Evolutionary conservation across 2,797 vertebrate species (phyloP).

Genomic region (Peromyscus eremicus): DNA sequence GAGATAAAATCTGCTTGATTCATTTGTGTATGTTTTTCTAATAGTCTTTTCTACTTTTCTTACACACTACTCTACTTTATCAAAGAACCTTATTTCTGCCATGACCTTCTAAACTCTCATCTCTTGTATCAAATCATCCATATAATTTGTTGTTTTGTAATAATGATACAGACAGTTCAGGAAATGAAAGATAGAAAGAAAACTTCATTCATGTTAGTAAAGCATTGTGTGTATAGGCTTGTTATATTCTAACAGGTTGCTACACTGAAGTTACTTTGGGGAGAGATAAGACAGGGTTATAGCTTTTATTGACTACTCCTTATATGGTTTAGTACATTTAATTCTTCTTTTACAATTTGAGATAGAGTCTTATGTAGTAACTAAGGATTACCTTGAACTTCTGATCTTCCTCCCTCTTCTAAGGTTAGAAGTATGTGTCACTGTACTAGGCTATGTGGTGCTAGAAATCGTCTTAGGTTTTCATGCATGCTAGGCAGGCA

Average conservation of each 20-base stretch:
- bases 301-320: conserved; percentile 19
- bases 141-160: not conserved
- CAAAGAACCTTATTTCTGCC: not conserved
- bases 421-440: not conserved
- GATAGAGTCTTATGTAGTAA: not conserved
- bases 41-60: not conserved
- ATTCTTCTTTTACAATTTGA: not conserved
- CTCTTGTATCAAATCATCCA: not conserved
- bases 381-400: not conserved
- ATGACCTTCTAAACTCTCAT: not conserved
- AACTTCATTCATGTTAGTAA: conserved; percentile 31
- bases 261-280: not conserved
- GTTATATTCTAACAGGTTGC: not conserved
- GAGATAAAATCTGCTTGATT: not conserved
- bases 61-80: not conserved
- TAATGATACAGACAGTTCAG: not conserved
- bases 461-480: not conserved
- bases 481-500: not conserved
- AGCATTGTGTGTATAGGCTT: not conserved
- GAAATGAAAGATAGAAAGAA: conserved; percentile 23
- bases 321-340: not conserved
- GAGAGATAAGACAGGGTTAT: not conserved
- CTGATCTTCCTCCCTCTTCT: not conserved
- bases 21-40: not conserved
- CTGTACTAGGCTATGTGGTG: not conserved